A percentile compares a stretch with the other conserved stretches of the same genome.
Conservation (phyloP, 1,140 invertebrate species). For the Drosophila nebulosa region DNA sequence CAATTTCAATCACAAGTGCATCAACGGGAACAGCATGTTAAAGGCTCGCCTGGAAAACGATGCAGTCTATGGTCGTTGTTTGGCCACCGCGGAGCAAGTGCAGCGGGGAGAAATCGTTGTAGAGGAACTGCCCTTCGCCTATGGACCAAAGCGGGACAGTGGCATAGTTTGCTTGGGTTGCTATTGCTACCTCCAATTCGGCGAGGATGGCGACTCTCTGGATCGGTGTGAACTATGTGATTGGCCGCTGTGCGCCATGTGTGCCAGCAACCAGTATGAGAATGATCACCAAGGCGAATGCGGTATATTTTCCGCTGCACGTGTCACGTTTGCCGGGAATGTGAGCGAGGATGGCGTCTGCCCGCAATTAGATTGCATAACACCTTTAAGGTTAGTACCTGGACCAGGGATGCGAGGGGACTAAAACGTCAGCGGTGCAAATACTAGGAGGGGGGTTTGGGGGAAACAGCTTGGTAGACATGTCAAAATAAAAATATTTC, state of each 20-base stretch:
- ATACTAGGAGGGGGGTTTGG: too few species aligned
- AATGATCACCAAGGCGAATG: constrained; percentile 85
- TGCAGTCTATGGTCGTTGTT: constrained; percentile 85
- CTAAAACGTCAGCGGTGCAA: not conserved
- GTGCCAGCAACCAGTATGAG: constrained; percentile 81
- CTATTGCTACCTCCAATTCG: constrained; percentile 83
- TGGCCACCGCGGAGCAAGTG: constrained; percentile 85
- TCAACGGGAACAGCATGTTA: constrained; percentile 41
- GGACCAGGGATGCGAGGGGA: constrained; percentile 1
- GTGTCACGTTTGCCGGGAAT: constrained; percentile 84
- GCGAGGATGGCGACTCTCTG: constrained; percentile 81
- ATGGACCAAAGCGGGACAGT: constrained; percentile 88
- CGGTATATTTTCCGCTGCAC: constrained; percentile 82
- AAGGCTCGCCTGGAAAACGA: constrained; percentile 68
- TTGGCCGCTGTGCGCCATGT: constrained; percentile 89
- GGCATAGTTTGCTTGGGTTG: constrained; percentile 88
- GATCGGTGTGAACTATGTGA: constrained; percentile 86
- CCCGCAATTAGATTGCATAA: constrained; percentile 90
- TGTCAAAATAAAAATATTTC: constrained; percentile 34
- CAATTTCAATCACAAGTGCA: constrained; percentile 18
- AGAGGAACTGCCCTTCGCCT: constrained; percentile 86
- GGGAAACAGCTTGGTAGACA: not conserved
- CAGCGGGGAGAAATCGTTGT: constrained; percentile 87
- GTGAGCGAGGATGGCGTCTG: constrained; percentile 84
- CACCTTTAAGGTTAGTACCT: constrained; percentile 85